Evolutionary conservation across 2,113 vertebrate species (phyloP).

Genomic region (Etheostoma spectabile): DNA sequence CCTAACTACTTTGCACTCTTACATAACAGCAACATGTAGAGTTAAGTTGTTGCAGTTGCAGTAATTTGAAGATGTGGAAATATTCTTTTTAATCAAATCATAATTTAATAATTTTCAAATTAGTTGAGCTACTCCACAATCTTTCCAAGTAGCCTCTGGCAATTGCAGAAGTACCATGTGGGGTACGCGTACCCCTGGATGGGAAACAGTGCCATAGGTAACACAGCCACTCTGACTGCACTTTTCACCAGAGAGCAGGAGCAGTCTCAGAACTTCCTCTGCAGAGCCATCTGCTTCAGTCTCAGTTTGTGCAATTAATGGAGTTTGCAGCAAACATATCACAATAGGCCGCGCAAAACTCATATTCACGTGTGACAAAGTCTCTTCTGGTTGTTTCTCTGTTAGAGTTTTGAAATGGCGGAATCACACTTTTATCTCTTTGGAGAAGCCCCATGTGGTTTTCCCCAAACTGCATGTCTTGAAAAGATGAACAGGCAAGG

Average conservation of each 20-base stretch:
- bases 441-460: neutral
- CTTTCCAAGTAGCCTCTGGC: too few relatives aligned
- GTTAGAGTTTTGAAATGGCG: neutral
- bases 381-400: neutral
- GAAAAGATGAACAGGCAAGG: neutral
- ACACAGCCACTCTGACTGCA: neutral
- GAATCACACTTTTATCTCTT: neutral
- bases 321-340: neutral
- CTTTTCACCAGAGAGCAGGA: neutral
- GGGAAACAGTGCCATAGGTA: neutral
- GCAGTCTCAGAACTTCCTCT: neutral
- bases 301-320: neutral
- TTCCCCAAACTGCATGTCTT: neutral
- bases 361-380: neutral
- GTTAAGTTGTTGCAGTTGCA: too few relatives aligned
- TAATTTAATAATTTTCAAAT: too few relatives aligned
- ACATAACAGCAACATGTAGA: too few relatives aligned
- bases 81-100: too few relatives aligned
- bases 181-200: too few relatives aligned
- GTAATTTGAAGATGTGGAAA: too few relatives aligned
- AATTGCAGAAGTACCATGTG: too few relatives aligned
- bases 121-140: too few relatives aligned
- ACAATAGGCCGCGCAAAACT: neutral
- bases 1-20: too few relatives aligned
- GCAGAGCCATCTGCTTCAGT: neutral